Percentiles rank a stretch among this genome's conserved stretches.
Conservation (phyloP, 1,140 invertebrate species). For the Potamilus streckersoni region DNA sequence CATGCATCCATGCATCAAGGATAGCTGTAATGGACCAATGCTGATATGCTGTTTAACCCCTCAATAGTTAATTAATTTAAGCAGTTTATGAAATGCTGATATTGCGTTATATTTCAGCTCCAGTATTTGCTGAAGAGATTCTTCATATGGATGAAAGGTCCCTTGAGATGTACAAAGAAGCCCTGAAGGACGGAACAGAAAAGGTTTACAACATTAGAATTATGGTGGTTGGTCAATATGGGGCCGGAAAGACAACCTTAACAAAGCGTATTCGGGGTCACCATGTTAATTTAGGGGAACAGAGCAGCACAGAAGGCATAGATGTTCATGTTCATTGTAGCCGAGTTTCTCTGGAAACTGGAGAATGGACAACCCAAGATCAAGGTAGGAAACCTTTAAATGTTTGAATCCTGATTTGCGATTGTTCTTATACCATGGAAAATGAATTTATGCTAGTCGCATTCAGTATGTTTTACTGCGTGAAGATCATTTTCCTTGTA, state of each 20-base stretch:
- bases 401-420: too few relatives aligned
- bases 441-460: too few relatives aligned
- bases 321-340: conserved; percentile 7
- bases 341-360: conserved; percentile 5
- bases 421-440: too few relatives aligned
- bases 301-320: conserved; percentile 8
- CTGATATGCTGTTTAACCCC: too few relatives aligned
- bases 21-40: too few relatives aligned
- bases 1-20: too few relatives aligned
- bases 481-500: too few relatives aligned
- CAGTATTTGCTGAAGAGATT: not conserved
- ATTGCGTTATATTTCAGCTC: too few relatives aligned
- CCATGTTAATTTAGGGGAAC: not conserved
- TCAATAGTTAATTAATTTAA: too few relatives aligned
- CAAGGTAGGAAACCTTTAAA: not conserved
- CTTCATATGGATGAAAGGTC: conserved; percentile 4
- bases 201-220: not conserved
- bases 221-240: conserved; percentile 9
- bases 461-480: too few relatives aligned
- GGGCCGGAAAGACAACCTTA: conserved; percentile 6
- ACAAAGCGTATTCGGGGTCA: conserved; percentile 4
- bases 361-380: not conserved
- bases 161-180: conserved; percentile 7
- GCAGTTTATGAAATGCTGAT: too few relatives aligned
- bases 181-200: conserved; percentile 7